phyloP scores from a whole-genome alignment of 2,888 invertebrate species.

The Willowsia nigromaculata region DNA sequence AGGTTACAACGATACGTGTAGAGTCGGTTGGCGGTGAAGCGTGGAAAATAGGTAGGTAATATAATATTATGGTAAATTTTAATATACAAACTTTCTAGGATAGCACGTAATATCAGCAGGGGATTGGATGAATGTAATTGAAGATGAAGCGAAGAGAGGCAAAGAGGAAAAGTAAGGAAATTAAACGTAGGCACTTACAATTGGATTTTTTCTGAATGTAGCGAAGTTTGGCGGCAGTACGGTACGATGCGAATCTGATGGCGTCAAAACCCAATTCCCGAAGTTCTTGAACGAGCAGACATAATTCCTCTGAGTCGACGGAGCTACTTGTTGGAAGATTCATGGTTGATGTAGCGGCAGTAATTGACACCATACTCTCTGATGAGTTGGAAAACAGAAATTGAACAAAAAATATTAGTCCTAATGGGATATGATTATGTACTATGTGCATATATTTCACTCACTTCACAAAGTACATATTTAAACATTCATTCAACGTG shows the following conservation, averaged over 20 bases:
- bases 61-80: not conserved
- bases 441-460: not conserved
- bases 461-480: too few relatives aligned
- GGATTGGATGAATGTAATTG: slow-evolving; percentile 27
- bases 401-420: not conserved
- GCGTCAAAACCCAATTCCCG: slow-evolving; percentile 78
- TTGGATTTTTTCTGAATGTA: slow-evolving; percentile 99
- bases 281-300: slow-evolving; percentile 77
- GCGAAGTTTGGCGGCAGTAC: slow-evolving; percentile 97
- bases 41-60: not conserved
- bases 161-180: not conserved
- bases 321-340: slow-evolving; percentile 78
- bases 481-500: too few relatives aligned
- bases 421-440: not conserved
- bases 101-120: not conserved
- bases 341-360: slow-evolving; percentile 69
- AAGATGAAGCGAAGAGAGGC: not conserved
- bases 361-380: slow-evolving; percentile 52
- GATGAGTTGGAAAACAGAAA: slow-evolving; percentile 13
- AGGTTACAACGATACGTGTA: not conserved
- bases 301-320: slow-evolving; percentile 77
- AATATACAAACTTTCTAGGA: not conserved
- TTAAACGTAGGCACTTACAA: slow-evolving; percentile 84
- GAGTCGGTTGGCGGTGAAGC: not conserved
- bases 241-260: slow-evolving; percentile 92